Base-by-base conservation (phyloP, 2,888 invertebrate species). In the Drosophila meridiana region DNA sequence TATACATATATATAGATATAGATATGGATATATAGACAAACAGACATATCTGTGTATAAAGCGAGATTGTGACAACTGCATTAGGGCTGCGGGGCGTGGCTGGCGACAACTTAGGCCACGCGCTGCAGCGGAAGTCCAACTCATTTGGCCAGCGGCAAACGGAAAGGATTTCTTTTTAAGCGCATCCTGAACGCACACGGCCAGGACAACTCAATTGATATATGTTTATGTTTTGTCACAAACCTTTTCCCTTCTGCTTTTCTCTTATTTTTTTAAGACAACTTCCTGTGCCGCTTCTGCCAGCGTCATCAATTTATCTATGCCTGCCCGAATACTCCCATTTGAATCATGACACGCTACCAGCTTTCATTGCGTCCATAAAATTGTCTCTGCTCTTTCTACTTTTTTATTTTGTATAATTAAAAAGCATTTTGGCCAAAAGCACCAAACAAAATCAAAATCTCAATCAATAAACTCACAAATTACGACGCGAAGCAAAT, bases 131-230 rank as follows among this genome's bases (percentile, higher is more conserved):
- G 90, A 86, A 85, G 86, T 89, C 69, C 81, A 89, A 88, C 90
- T 90, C 88, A 89, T 86, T 86, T 86, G 83, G 83, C 82, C 73
- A 76, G 82, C 77, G 70, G 72, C 73, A 70, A 81, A 67, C 88
- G 90, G 90, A 89, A 82, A 81, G 80, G 88, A 89, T 86, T 87
- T 88, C 85, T 84, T 89, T 86, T 89, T 86, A 82, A 89, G 83
- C 75, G 86, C 90, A 89, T 86, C 90, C 86, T 88, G 86, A 70
- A 76, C 90, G 50, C 50, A 85, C 85, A 89, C 85, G 85, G 55
- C 73, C 40, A 42, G 70, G 76, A 85, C 90, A 86, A 80, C 86
- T 81, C 63, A 78, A 81, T 78, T 78, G 78, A 78, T 78, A 78
- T 77, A 78, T 78, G 65, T 63, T 40, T 66, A 53, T 69, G 56